phyloP scores from a whole-genome alignment of 1,140 invertebrate genomes.

The Lerema accius region DNA sequence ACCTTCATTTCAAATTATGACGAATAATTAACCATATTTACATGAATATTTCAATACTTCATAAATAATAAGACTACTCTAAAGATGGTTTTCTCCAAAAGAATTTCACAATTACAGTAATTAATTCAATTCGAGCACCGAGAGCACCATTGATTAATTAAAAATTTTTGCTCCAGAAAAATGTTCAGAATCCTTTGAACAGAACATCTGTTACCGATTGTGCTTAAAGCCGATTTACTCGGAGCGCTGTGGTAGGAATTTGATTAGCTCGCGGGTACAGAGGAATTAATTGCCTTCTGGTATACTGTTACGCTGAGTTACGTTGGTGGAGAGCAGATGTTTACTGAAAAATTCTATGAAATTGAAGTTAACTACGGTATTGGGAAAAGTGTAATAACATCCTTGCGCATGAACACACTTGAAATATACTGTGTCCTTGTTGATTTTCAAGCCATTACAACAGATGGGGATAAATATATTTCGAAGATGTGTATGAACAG shows the following conservation, averaged over 20 bases:
- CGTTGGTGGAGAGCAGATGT: background rate
- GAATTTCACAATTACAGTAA: background rate
- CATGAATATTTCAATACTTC: too few species aligned
- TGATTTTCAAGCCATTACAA: too few species aligned
- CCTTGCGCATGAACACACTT: too few species aligned
- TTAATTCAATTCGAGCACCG: background rate
- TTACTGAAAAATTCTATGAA: conserved; percentile 5
- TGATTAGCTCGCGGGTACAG: conserved; percentile 16
- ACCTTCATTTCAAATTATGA: too few species aligned
- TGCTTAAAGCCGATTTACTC: conserved; percentile 24
- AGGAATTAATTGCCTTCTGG: conserved; percentile 13
- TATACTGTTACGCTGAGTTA: background rate
- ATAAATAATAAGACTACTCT: background rate
- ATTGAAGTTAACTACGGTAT: too few species aligned
- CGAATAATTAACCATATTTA: too few species aligned
- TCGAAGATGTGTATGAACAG: too few species aligned
- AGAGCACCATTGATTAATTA: conserved; percentile 19
- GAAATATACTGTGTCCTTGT: too few species aligned
- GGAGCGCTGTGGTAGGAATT: conserved; percentile 17
- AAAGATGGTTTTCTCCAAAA: background rate
- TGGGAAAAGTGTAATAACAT: too few species aligned
- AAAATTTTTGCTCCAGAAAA: conserved; percentile 9
- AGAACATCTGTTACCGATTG: conserved; percentile 24
- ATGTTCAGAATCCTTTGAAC: conserved; percentile 21
- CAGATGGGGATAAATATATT: too few species aligned